Conservation (phyloP, 2,888 invertebrate species). For the Andrena hattorfiana region DNA sequence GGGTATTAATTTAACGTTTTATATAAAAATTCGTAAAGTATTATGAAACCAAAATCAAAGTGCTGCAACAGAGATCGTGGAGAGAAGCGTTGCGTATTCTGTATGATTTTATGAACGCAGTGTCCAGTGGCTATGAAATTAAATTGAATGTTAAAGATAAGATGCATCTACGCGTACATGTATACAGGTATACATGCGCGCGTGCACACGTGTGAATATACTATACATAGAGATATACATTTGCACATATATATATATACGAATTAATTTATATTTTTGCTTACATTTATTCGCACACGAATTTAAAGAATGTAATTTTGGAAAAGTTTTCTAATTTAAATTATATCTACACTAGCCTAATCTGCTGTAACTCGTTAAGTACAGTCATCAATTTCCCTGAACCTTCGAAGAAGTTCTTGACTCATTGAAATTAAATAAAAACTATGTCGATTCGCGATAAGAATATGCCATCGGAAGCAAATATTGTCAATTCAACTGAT, state of each 20-base stretch:
- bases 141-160: constrained; percentile 27
- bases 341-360: constrained; percentile 48
- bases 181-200: constrained; percentile 10
- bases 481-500: constrained; percentile 45
- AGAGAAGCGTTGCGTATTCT: constrained; percentile 6
- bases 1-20: constrained; percentile 38
- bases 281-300: constrained; percentile 52
- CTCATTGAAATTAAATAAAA: constrained; percentile 38
- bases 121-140: constrained; percentile 48
- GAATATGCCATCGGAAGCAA: constrained; percentile 6
- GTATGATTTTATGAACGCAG: constrained; percentile 31
- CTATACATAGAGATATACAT: constrained; percentile 22
- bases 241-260: constrained; percentile 37
- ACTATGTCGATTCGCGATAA: constrained; percentile 26
- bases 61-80: constrained; percentile 24
- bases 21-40: constrained; percentile 33
- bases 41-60: constrained; percentile 23
- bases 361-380: constrained; percentile 54
- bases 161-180: constrained; percentile 16
- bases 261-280: constrained; percentile 46
- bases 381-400: constrained; percentile 70
- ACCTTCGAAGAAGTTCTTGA: constrained; percentile 58
- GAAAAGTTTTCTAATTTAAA: constrained; percentile 40
- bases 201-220: constrained; percentile 13
- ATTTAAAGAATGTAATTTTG: constrained; percentile 40